These are phyloP conservation scores for Sycophaga agraensis DNA, from an alignment of 1,140 invertebrate species.

Conservation along the genomic window DNA sequence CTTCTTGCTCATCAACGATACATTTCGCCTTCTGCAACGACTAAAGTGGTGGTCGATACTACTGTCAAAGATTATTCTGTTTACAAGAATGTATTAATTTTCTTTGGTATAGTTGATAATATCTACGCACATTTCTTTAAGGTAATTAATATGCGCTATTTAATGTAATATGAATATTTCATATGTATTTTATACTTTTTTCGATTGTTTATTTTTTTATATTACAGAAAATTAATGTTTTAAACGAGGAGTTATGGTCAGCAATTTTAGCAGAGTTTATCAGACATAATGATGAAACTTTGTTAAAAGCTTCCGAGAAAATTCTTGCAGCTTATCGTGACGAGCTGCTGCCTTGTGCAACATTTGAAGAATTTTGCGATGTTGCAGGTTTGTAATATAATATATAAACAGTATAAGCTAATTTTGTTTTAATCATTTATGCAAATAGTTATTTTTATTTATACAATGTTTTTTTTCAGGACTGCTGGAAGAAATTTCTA, in stretches of 20 bases:
- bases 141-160: slow-evolving; percentile 49
- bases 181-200: neutral
- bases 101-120: slow-evolving; percentile 78
- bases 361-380: slow-evolving; percentile 89
- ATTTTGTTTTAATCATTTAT: neutral
- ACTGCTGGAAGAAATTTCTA: slow-evolving; percentile 64
- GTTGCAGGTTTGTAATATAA: slow-evolving; percentile 66
- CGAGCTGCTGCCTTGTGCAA: slow-evolving; percentile 86
- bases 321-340: slow-evolving; percentile 81
- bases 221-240: slow-evolving; percentile 71
- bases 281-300: slow-evolving; percentile 86
- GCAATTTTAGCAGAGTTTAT: slow-evolving; percentile 88
- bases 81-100: slow-evolving; percentile 85
- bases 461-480: slow-evolving; percentile 55
- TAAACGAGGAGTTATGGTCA: slow-evolving; percentile 82
- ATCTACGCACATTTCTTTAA: slow-evolving; percentile 77
- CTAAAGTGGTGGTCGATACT: slow-evolving; percentile 60
- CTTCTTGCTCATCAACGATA: slow-evolving; percentile 78
- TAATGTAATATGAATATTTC: neutral
- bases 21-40: slow-evolving; percentile 57
- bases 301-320: slow-evolving; percentile 84
- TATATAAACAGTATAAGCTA: neutral
- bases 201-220: slow-evolving; percentile 23
- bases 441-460: no score
- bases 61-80: slow-evolving; percentile 72